Base-by-base conservation (phyloP, 2,888 invertebrate species). In the Platynereis dumerilii region DNA sequence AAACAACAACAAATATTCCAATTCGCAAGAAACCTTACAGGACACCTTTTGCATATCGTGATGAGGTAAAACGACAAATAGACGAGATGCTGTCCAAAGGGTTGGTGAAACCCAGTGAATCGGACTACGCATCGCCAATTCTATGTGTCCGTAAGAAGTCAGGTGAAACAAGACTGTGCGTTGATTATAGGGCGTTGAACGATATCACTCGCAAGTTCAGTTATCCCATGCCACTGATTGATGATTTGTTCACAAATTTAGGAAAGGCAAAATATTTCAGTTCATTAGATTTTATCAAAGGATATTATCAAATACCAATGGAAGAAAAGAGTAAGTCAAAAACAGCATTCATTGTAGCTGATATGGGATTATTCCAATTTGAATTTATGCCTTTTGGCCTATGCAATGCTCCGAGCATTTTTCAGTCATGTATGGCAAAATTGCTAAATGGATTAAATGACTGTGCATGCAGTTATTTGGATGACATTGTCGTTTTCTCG, bases 401-500 rank as follows among this genome's bases (percentile, higher is more conserved):
- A 2, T 7, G 22, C 7, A 26, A 3, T 7, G 55, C 55, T 17
- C 55, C 55, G 2, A 10, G 7, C 5, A 27, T 55, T 10, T 55
- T 55, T 26, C 55, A 55, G 26, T 5, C 7, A 10, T 27, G 24
- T 10, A 55, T 55, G 55, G 7, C 24, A 5, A 2, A 17, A 10
- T 17, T 55, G 17, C 55, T 55, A 17, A 55, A 27, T 27, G 55
- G 55, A 3, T 10, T 17, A 2, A 55, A 24, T 26, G 24, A 26
- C 17, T 24, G 22, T 55, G 55, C 55, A 27, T 22, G 17, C 17
- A 24, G 22, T 7, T 60, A 60, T 22, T 17, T 60, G 53, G 54
- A 60, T 22, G 60, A 60, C 27, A 20, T 60, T 7, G 10, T 52
- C 28, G 28, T 60, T 5, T 60, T 12, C 34, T 53, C 53, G 5